Evolutionary conservation across 2,888 invertebrate species (phyloP), one percentile per base, ranked within the genome.

Genomic region (Amphipyra tragopoginis): DNA sequence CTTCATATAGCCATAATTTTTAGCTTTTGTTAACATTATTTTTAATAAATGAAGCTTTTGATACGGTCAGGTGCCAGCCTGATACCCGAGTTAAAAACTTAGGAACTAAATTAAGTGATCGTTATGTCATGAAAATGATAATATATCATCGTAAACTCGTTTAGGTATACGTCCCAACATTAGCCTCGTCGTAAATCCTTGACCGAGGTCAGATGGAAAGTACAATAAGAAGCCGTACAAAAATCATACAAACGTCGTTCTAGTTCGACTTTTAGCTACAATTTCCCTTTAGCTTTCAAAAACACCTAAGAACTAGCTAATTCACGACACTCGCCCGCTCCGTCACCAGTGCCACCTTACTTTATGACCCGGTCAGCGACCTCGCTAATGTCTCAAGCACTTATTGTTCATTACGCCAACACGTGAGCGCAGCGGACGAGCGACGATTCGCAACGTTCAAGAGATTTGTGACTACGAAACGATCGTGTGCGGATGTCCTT

Each of bases 381-480:
- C 87, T 66, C 75, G 76, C 81, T 85, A 86, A 85, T 85, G 82
- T 68, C 73, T 66, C 72, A 58, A 77, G 75, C 84, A 82, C 82
- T 87, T 84, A 85, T 79, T 81, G 84, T 80, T 86, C 81, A 81
- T 86, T 87, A 85, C 76, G 65, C 56, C 52, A 58, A 56, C 72
- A 77, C 77, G 76, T 76, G 67, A 64, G 66, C 65, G 42, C 42
- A 53, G 51, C 65, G 49, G 60, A 65, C 56, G 42, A 44, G 43
- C 55, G 65, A 61, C 71, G 54, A 75, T 72, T 69, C 50, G 67
- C 66, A 49, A 67, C 59, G 43, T 34, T 38, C 51, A 60, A 73
- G 34, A 68, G 61, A 53, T 70, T 67, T 66, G 72, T 40, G 45
- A 38, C 26, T 56, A 47, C 62, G 15, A 13, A 55, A 42, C 26